Evolutionary conservation across 2,797 vertebrate species (phyloP).

Genomic region (Potorous gilbertii): DNA sequence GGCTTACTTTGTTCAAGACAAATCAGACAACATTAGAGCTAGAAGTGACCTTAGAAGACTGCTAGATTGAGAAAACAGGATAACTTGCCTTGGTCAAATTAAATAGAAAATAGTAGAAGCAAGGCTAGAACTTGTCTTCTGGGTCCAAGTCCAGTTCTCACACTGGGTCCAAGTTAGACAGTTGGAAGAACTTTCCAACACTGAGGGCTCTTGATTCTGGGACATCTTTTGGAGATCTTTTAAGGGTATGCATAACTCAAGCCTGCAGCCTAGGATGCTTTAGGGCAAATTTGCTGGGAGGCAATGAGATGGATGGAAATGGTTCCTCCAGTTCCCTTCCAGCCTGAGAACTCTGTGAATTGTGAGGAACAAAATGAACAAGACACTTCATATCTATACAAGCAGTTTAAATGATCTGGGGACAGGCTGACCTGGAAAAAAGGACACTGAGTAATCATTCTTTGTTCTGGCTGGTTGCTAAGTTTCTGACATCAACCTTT

Average conservation of each 20-base stretch:
- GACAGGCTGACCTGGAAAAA: conserved; percentile 4
- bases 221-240: background rate
- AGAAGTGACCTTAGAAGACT: background rate
- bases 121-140: background rate
- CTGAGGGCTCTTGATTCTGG: background rate
- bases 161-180: background rate
- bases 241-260: background rate
- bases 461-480: conserved; percentile 1
- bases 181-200: background rate
- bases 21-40: background rate
- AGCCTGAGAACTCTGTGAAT: background rate
- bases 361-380: conserved; percentile 35
- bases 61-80: background rate
- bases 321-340: background rate
- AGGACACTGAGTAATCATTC: background rate
- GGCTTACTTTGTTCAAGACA: background rate
- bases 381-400: background rate
- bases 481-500: background rate
- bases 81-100: background rate
- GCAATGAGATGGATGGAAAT: background rate
- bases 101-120: background rate
- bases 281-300: background rate
- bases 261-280: background rate
- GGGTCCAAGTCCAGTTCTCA: background rate
- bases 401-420: background rate